Evolutionary conservation across 2,113 vertebrate species (phyloP).

Genomic region (Isichthys henryi): DNA sequence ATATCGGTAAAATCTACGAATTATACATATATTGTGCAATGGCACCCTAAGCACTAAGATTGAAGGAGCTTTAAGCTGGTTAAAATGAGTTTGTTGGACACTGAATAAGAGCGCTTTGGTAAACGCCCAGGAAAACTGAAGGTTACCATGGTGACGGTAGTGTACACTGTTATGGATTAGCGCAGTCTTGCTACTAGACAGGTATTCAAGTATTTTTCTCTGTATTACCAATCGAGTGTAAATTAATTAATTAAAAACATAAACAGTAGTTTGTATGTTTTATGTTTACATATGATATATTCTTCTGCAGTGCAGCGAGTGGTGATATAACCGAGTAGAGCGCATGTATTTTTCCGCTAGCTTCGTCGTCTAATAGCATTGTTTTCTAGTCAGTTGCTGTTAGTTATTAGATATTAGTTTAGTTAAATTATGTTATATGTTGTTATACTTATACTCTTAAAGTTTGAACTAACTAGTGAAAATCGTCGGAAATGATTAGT

Average conservation of each 20-base stretch:
- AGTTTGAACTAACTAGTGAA: background rate
- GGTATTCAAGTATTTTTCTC: background rate
- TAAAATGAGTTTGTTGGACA: background rate
- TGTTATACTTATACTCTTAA: background rate
- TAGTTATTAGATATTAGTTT: background rate
- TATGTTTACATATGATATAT: background rate
- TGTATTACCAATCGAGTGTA: background rate
- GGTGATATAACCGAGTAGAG: background rate
- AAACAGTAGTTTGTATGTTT: background rate
- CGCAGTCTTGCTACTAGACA: background rate
- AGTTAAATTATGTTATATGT: background rate
- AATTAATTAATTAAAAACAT: background rate
- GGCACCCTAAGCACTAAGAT: background rate
- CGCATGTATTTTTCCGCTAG: background rate
- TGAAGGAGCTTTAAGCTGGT: background rate
- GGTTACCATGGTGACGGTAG: constrained; percentile 13
- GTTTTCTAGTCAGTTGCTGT: background rate
- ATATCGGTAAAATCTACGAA: background rate
- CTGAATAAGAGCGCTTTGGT: background rate
- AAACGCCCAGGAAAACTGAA: constrained; percentile 7
- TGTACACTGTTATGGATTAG: background rate
- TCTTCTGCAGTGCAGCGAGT: background rate
- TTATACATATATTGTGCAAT: background rate
- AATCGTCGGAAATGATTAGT: background rate
- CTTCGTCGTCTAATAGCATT: background rate